These are phyloP conservation scores for Tetanocera ferruginea DNA, from an alignment of 2,888 invertebrate genomes.

Conservation along the genomic window DNA sequence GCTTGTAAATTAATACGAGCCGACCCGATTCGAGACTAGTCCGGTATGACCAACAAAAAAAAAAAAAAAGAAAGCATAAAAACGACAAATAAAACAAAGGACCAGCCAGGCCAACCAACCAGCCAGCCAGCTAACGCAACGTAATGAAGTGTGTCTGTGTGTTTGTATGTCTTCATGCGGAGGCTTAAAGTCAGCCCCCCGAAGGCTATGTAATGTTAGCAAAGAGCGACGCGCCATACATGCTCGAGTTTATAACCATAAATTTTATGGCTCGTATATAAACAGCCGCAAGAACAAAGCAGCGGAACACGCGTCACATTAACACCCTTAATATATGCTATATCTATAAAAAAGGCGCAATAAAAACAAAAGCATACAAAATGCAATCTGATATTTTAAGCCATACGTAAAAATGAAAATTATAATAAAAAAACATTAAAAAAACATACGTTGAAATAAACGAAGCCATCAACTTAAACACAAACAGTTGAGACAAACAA, in stretches of 20 bases:
- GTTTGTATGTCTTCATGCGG: background rate
- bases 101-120: background rate
- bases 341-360: background rate
- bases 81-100: background rate
- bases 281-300: background rate
- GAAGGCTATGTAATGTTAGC: too few species aligned
- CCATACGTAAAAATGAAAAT: background rate
- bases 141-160: background rate
- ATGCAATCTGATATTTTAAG: slow-evolving; percentile 17
- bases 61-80: background rate
- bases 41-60: background rate
- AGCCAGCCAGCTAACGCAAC: background rate
- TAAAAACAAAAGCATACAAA: background rate
- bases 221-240: background rate
- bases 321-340: slow-evolving; percentile 10
- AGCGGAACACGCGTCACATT: slow-evolving; percentile 17
- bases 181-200: too few species aligned
- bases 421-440: background rate
- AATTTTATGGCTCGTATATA: slow-evolving; percentile 9
- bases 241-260: slow-evolving; percentile 16
- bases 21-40: background rate
- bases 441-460: background rate
- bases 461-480: background rate
- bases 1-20: slow-evolving; percentile 18
- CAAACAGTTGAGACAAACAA: background rate